Percentiles rank a stretch among this genome's conserved stretches.
Evolutionary conservation across 2,888 invertebrate species (phyloP).

Genomic region (Drosophila borealis): DNA sequence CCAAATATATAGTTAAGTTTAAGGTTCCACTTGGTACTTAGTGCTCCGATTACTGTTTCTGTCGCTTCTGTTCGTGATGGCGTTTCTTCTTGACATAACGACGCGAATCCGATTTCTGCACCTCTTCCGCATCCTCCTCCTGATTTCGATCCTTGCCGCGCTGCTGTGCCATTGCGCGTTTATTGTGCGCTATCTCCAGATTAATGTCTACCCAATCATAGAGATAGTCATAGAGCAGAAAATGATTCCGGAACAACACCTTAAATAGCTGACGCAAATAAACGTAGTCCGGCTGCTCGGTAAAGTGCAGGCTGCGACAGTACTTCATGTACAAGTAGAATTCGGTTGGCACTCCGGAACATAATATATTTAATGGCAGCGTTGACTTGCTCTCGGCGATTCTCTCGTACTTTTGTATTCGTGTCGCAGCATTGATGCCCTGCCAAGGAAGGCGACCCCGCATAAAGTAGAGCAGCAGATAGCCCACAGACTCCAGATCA

Average conservation of each 20-base stretch:
- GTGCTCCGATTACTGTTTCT: not conserved
- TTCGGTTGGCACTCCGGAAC: slow-evolving; percentile 49
- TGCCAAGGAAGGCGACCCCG: slow-evolving; percentile 66
- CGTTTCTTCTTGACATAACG: not conserved
- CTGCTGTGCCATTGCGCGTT: not conserved
- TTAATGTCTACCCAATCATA: slow-evolving; percentile 58
- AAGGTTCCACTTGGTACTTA: slow-evolving; percentile 1
- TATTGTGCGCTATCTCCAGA: slow-evolving; percentile 5
- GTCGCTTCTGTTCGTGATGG: not conserved
- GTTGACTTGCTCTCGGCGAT: slow-evolving; percentile 58
- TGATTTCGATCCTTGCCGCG: slow-evolving; percentile 4
- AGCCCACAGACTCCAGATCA: slow-evolving; percentile 66
- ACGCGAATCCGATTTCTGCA: not conserved
- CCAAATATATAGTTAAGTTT: slow-evolving; percentile 21
- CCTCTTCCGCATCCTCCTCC: not conserved
- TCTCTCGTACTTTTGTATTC: slow-evolving; percentile 56
- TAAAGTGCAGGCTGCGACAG: slow-evolving; percentile 59
- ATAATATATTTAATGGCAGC: slow-evolving; percentile 41
- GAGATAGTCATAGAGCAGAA: slow-evolving; percentile 37
- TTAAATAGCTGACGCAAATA: slow-evolving; percentile 58
- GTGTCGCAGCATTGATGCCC: slow-evolving; percentile 52
- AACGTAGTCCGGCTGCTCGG: slow-evolving; percentile 59
- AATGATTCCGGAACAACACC: slow-evolving; percentile 37
- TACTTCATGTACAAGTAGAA: slow-evolving; percentile 64
- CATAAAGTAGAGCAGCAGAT: slow-evolving; percentile 62